Evolutionary conservation across 2,113 vertebrate genomes (phyloP), one percentile per base, ranked within the genome.

Genomic region (Esox niger): DNA sequence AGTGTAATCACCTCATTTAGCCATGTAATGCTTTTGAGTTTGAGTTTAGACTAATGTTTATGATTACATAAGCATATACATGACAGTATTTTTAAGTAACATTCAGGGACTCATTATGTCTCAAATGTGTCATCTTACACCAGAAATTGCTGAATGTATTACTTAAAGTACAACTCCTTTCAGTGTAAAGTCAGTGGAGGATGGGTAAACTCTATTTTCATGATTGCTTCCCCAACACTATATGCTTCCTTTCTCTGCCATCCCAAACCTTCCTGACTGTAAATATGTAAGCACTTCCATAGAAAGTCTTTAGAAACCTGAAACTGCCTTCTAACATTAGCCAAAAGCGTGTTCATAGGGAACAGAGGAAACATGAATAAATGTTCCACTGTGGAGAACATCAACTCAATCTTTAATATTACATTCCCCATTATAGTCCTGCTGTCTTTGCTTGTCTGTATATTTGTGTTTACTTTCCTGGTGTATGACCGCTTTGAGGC

Each of bases 251-350:
- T 62, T 43, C 58, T 54, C 1, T 13, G n/a, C 31, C 31, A 29
- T 15, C 38, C 9, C 55, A 15, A 56, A 59, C 69, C 54, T 32
- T 35, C 23, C 33, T 8, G 47, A 52, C 69, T 9, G 25, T 54
- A 13, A 56, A 57, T 27, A 57, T 57, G 55, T 57, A 26, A 57
- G 55, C n/a, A 26, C 27, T 57, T 27, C 55, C 25, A 29, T 25
- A 57, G 55, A 13, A 56, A 57, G 47, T 52, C n/a, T 52, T 52
- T n/a, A 52, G n/a, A 52, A n/a, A 52, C 47, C n/a, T 9, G 47
- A 52, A 52, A 9, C 11, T 52, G 47, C n/a, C 47, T 2, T 52
- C 47, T 9, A 52, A 23, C 47, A 15, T 17, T 23, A 52, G 47
- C n/a, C 47, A 52, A 6, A 23, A n/a, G n/a, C n/a, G n/a, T 52